phyloP scores from a whole-genome alignment of 35 echinoderm and acorn worm genomes.

The Diadema setosum region DNA sequence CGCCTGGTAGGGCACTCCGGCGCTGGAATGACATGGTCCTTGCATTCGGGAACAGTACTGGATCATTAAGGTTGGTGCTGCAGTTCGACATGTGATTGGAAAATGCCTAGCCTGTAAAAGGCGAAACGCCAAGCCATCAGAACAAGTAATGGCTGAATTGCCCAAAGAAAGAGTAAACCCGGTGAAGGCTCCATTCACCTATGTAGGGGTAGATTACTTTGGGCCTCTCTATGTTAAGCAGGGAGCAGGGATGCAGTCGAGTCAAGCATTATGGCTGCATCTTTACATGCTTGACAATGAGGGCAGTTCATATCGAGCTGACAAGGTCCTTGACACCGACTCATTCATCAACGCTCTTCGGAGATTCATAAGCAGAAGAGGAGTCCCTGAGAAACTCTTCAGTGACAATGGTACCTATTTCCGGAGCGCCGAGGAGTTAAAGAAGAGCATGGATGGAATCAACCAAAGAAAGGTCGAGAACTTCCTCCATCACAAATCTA shows the following conservation, averaged over 20 bases:
- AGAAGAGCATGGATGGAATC: neutral
- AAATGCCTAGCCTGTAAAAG: constrained; percentile 51
- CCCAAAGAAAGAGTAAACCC: constrained; percentile 9
- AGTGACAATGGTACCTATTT: constrained; percentile 65
- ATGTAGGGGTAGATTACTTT: too few species aligned
- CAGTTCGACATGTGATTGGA: constrained; percentile 39
- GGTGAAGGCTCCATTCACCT: constrained; percentile 38
- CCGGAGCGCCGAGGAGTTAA: constrained; percentile 15
- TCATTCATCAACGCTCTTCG: constrained; percentile 58
- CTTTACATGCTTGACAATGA: constrained; percentile 48
- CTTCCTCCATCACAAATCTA: neutral
- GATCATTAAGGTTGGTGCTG: constrained; percentile 41
- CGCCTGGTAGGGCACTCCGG: constrained; percentile 54
- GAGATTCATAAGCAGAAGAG: too few species aligned
- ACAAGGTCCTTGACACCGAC: constrained; percentile 53
- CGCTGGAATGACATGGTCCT: constrained; percentile 15
- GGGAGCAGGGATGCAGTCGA: neutral
- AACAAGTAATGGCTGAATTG: constrained; percentile 32
- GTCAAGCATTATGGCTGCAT: constrained; percentile 55
- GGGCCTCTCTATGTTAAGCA: constrained; percentile 49
- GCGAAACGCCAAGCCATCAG: too few species aligned
- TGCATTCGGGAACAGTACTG: constrained; percentile 26
- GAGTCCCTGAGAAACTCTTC: constrained; percentile 12
- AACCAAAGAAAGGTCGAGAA: neutral
- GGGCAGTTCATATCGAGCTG: constrained; percentile 63